These are phyloP conservation scores for Lordiphosa stackelbergi DNA, from an alignment of 1,140 invertebrate species.

Conservation along the genomic window DNA sequence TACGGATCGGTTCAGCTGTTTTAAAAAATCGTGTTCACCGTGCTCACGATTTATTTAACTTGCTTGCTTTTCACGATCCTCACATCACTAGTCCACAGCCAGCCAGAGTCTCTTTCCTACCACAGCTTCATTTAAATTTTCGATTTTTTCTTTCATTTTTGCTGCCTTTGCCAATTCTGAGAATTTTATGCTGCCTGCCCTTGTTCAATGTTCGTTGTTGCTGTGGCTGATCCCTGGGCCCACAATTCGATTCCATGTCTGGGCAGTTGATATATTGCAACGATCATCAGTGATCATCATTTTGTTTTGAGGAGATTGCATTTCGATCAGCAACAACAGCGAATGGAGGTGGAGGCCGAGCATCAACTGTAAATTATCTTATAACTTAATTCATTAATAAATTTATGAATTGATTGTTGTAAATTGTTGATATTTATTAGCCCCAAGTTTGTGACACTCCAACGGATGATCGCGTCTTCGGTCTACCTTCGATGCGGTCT, in stretches of 20 bases:
- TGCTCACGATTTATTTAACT: constrained; percentile 1
- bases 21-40: too few relatives aligned
- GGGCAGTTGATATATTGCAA: constrained; percentile 56
- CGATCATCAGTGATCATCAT: constrained; percentile 62
- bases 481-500: constrained; percentile 8
- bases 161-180: constrained; percentile 51
- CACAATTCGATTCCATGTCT: constrained; percentile 47
- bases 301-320: constrained; percentile 53
- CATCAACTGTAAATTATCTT: constrained; percentile 71
- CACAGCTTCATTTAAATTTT: constrained; percentile 73
- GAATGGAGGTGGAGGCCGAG: constrained; percentile 18
- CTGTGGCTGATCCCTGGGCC: constrained; percentile 15
- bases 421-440: constrained; percentile 74
- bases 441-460: constrained; percentile 41
- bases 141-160: constrained; percentile 16
- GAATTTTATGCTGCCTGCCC: constrained; percentile 40
- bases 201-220: constrained; percentile 11
- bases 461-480: constrained; percentile 9
- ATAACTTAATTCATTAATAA: constrained; percentile 77
- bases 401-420: constrained; percentile 75
- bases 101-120: not conserved
- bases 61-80: constrained; percentile 3
- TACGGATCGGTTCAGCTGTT: too few relatives aligned
- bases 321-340: constrained; percentile 32
- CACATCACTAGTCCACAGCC: not conserved